Evolutionary conservation across 2,888 invertebrate species (phyloP).

Genomic region (Drosophila borealis): DNA sequence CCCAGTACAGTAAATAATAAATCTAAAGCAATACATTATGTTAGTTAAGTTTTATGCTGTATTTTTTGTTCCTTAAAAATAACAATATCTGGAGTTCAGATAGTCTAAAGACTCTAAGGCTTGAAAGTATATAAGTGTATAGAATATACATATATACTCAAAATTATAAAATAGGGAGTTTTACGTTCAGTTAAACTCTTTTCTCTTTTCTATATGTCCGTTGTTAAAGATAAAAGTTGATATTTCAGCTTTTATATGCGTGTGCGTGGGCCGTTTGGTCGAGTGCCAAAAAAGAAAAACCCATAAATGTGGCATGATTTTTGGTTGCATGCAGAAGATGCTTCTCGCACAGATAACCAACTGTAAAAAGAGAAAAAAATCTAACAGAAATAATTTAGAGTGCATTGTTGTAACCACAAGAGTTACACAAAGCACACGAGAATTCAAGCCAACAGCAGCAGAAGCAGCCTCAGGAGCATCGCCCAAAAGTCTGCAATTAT

Average conservation of each 20-base stretch:
- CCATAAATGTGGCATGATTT: conserved; percentile 16
- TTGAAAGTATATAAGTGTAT: too few species aligned
- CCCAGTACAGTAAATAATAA: too few species aligned
- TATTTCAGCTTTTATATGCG: conserved; percentile 1
- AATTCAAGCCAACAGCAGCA: conserved; percentile 29
- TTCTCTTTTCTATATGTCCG: too few species aligned
- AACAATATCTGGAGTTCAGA: too few species aligned
- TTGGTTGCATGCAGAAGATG: conserved; percentile 9
- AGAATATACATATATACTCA: too few species aligned
- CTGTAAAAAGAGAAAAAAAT: conserved; percentile 31
- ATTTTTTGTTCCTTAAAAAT: too few species aligned
- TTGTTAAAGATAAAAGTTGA: too few species aligned
- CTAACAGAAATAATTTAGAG: conserved; percentile 44
- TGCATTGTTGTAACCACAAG: conserved; percentile 52
- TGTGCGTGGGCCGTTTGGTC: not conserved
- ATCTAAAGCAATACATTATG: too few species aligned
- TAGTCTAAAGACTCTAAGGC: too few species aligned
- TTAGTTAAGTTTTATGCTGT: too few species aligned
- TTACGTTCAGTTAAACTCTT: too few species aligned
- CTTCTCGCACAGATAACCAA: conserved; percentile 57
- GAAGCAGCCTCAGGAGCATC: conserved; percentile 35
- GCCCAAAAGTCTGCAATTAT: conserved; percentile 75
- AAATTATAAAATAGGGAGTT: too few species aligned
- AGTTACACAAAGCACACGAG: conserved; percentile 53
- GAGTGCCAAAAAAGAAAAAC: not conserved